Conservation (phyloP, 2,113 vertebrate genomes). For the Osmerus mordax region DNA sequence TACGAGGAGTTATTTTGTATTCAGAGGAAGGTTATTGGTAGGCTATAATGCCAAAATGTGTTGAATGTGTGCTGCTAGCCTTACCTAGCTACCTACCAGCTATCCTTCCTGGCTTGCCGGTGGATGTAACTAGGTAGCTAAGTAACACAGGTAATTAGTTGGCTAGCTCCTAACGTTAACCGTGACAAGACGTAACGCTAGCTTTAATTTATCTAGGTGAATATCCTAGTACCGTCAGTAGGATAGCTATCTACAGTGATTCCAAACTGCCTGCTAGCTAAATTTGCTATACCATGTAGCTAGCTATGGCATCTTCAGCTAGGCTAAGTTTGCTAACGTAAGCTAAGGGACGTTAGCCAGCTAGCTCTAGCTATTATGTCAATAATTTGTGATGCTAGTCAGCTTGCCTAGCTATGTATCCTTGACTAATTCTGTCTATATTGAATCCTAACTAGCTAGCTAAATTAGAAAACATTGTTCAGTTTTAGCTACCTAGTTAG, state of each 20-base stretch:
- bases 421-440: not conserved
- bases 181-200: not conserved
- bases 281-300: not conserved
- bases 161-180: slow-evolving; percentile 22
- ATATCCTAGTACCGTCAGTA: too few species aligned
- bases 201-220: too few species aligned
- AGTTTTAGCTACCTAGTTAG: not conserved
- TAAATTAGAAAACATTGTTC: not conserved
- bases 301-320: not conserved
- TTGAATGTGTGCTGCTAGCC: too few species aligned
- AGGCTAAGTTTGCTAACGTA: slow-evolving; percentile 2
- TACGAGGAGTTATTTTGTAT: slow-evolving; percentile 3
- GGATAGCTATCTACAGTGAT: too few species aligned
- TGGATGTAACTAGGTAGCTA: too few species aligned
- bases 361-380: slow-evolving; percentile 31
- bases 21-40: not conserved
- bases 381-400: slow-evolving; percentile 17
- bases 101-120: not conserved
- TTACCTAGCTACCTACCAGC: not conserved
- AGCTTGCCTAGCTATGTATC: not conserved
- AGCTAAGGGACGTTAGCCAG: slow-evolving; percentile 24
- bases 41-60: not conserved
- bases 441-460: not conserved
- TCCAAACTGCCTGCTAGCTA: too few species aligned
- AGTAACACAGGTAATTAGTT: slow-evolving; percentile 47